Evolutionary conservation across 2,113 vertebrate species (phyloP).

Genomic region (Cryptotis parvus): DNA sequence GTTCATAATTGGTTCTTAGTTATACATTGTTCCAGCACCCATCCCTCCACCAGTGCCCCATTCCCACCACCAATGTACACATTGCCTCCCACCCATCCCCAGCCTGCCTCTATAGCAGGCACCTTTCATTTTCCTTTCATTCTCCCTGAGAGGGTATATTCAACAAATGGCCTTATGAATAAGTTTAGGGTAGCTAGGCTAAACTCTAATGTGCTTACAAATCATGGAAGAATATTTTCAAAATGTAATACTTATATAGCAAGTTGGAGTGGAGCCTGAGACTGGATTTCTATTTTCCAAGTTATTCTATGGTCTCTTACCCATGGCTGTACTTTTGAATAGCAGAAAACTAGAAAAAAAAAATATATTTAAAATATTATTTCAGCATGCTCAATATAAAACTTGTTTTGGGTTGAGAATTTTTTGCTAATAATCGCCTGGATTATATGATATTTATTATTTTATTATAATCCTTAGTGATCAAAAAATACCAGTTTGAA

Average conservation of each 20-base stretch:
- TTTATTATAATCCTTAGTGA: too few species aligned
- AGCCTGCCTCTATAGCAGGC: too few species aligned
- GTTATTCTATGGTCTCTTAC: neutral
- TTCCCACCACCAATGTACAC: too few species aligned
- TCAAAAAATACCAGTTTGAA: neutral
- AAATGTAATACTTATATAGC: constrained; percentile 8
- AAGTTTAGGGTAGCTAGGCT: neutral
- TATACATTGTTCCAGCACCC: too few species aligned
- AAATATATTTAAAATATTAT: neutral
- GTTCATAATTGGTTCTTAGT: too few species aligned
- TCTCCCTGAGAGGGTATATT: constrained; percentile 25
- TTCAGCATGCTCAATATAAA: neutral
- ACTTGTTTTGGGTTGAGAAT: neutral
- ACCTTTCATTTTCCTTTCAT: too few species aligned
- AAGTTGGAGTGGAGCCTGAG: neutral
- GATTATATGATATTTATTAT: neutral
- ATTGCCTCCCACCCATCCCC: too few species aligned
- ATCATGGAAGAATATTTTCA: neutral
- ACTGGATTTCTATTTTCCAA: neutral
- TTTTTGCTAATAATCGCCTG: neutral
- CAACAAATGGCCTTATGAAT: neutral
- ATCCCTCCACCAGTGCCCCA: too few species aligned
- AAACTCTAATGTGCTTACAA: neutral
- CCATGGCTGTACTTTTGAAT: neutral
- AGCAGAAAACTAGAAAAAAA: neutral